phyloP scores from a whole-genome alignment of 2,888 invertebrate species.

The Cryptus armator region DNA sequence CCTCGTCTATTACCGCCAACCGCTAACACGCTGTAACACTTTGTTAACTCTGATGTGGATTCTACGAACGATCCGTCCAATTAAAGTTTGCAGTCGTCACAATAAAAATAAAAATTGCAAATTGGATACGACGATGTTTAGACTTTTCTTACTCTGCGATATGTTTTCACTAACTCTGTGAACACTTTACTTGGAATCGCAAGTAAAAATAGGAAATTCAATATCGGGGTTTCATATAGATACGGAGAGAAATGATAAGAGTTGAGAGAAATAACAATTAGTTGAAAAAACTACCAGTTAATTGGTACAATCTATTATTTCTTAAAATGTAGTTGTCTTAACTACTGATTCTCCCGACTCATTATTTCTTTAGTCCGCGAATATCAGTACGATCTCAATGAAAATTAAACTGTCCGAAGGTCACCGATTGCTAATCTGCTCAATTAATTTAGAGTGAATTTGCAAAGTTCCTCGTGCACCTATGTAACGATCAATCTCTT shows the following conservation, averaged over 20 bases:
- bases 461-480: neutral
- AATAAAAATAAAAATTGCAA: neutral
- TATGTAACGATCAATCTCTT: neutral
- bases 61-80: neutral
- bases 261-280: too few relatives aligned
- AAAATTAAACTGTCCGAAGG: neutral
- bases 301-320: too few relatives aligned
- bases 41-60: constrained; percentile 7
- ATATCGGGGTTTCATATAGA: too few relatives aligned
- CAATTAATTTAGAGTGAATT: neutral
- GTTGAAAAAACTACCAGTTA: too few relatives aligned
- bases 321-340: too few relatives aligned
- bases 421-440: neutral
- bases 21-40: neutral
- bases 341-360: too few relatives aligned
- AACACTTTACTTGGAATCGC: neutral
- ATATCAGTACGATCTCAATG: neutral
- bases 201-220: too few relatives aligned
- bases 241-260: too few relatives aligned
- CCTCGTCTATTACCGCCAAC: constrained; percentile 20
- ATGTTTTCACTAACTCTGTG: neutral
- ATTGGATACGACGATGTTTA: neutral
- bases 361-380: neutral
- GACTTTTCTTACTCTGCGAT: neutral
- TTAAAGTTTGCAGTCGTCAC: neutral